Evolutionary conservation across 1,140 invertebrate species (phyloP).

Genomic region (Calosoma granatense): DNA sequence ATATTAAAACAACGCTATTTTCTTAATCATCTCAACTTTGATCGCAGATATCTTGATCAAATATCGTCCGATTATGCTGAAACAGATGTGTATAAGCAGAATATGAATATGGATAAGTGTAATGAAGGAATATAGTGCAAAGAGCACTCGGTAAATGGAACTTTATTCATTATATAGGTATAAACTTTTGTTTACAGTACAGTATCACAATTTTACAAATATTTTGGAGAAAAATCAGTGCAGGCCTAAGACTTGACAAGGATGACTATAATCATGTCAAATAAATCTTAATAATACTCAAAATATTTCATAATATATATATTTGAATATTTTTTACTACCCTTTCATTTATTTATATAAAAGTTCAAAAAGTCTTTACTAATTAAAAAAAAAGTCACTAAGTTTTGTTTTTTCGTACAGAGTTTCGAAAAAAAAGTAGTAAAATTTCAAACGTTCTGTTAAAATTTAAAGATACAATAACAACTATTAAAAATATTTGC

Average conservation of each 20-base stretch:
- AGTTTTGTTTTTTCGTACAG: background rate
- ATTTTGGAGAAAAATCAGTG: conserved; percentile 4
- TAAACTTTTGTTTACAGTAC: conserved; percentile 3
- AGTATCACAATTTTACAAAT: conserved; percentile 7
- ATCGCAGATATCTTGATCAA: too few relatives aligned
- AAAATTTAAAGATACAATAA: conserved; percentile 2
- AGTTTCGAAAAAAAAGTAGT: background rate
- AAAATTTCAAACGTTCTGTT: background rate
- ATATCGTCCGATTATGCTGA: too few relatives aligned
- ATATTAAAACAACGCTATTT: too few relatives aligned
- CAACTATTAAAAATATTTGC: background rate
- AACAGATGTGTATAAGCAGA: too few relatives aligned
- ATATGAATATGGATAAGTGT: too few relatives aligned
- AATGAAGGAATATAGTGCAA: too few relatives aligned
- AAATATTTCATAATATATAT: background rate
- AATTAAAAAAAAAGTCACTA: background rate
- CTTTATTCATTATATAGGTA: conserved; percentile 3
- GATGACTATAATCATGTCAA: too few relatives aligned
- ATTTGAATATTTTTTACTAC: conserved; percentile 5
- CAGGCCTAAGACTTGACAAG: background rate
- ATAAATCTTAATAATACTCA: background rate
- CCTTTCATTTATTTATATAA: background rate
- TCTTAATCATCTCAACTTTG: too few relatives aligned
- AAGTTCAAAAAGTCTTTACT: background rate
- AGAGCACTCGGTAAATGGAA: too few relatives aligned